These are phyloP conservation scores for Megalonaias nervosa DNA, from an alignment of 1,140 invertebrate genomes.

Conservation along the genomic window DNA sequence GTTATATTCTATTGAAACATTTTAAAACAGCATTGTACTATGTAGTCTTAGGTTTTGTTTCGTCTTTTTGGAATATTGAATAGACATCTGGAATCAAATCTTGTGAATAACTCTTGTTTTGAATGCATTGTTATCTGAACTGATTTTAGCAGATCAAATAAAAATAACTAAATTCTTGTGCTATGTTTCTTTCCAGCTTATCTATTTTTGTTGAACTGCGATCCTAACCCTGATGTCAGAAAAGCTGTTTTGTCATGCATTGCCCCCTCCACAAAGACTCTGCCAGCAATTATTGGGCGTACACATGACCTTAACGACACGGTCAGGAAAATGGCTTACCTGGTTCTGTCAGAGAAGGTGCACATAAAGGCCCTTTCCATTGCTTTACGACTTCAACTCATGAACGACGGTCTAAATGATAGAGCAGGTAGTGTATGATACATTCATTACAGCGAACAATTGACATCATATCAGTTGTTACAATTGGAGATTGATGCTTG, in stretches of 20 bases:
- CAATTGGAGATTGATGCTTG: too few relatives aligned
- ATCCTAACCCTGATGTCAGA: constrained; percentile 83
- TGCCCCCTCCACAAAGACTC: constrained; percentile 77
- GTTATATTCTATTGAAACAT: too few relatives aligned
- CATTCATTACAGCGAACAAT: not conserved
- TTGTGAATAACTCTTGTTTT: too few relatives aligned
- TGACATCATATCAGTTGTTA: not conserved
- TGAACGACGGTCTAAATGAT: constrained; percentile 80
- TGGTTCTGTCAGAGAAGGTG: constrained; percentile 80
- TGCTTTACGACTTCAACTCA: constrained; percentile 77
- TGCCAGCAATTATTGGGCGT: constrained; percentile 79
- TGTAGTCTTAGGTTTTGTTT: too few relatives aligned
- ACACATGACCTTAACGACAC: constrained; percentile 83
- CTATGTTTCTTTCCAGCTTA: constrained; percentile 74
- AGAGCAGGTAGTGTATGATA: constrained; percentile 69
- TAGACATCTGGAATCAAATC: too few relatives aligned
- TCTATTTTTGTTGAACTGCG: constrained; percentile 82
- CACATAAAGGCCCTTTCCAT: constrained; percentile 80
- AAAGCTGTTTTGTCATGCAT: constrained; percentile 79
- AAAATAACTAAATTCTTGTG: too few relatives aligned
- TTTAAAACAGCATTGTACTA: too few relatives aligned
- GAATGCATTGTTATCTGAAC: too few relatives aligned
- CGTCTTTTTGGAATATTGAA: too few relatives aligned
- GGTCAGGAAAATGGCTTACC: constrained; percentile 81
- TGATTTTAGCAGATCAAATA: too few relatives aligned